Evolutionary conservation across 2,797 vertebrate species (phyloP).

Genomic region (Rhinophrynus dorsalis): DNA sequence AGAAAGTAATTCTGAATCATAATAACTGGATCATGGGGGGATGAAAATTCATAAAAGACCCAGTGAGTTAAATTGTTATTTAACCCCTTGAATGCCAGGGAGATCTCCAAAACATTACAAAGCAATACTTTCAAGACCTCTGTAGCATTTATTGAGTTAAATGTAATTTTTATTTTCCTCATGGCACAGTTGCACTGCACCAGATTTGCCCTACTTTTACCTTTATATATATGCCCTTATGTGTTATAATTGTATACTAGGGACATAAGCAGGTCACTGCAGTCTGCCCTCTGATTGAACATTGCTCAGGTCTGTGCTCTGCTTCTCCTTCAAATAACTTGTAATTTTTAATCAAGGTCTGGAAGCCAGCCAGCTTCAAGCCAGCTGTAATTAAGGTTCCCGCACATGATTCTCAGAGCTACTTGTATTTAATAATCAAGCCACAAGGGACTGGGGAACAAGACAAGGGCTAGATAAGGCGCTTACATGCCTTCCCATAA

Average conservation of each 20-base stretch:
- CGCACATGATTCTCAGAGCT: constrained; percentile 3
- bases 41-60: too few species aligned
- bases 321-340: constrained; percentile 6
- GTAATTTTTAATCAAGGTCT: constrained; percentile 11
- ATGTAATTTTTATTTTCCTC: too few species aligned
- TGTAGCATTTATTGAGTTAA: too few species aligned
- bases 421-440: constrained; percentile 18
- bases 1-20: too few species aligned
- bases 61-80: too few species aligned
- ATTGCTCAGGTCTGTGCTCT: background rate
- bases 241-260: background rate
- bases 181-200: too few species aligned
- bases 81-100: too few species aligned
- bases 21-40: too few species aligned
- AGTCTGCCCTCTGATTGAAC: background rate
- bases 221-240: too few species aligned
- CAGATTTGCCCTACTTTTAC: too few species aligned
- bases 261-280: background rate
- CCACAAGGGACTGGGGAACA: constrained; percentile 13
- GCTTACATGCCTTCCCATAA: background rate
- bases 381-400: constrained; percentile 14
- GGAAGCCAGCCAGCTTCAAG: constrained; percentile 1
- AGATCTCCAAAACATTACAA: too few species aligned
- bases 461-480: constrained; percentile 11
- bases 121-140: too few species aligned